Evolutionary conservation across 1,140 invertebrate genomes (phyloP).

Genomic region (Brachionus plicatilis): DNA sequence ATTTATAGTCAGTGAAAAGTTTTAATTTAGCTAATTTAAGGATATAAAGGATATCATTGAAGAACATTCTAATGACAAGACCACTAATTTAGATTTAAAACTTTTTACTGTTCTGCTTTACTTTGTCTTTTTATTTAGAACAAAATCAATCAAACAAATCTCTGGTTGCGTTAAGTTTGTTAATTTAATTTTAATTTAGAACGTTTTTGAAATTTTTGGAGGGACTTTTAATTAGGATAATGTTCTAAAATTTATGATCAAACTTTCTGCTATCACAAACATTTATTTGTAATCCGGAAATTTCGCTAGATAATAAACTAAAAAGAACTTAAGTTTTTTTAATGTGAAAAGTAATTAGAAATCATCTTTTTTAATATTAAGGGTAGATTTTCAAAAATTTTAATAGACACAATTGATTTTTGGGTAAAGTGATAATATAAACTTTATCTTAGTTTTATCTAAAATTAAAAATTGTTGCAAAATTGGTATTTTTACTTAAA

Average conservation of each 20-base stretch:
- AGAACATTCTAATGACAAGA: not conserved
- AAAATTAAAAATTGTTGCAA: too few relatives aligned
- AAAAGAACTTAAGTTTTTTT: not conserved
- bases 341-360: too few relatives aligned
- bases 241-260: not conserved
- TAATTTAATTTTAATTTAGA: conserved; percentile 19
- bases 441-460: too few relatives aligned
- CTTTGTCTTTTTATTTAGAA: conserved; percentile 4
- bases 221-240: not conserved
- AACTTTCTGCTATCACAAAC: not conserved
- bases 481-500: too few relatives aligned
- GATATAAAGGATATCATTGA: not conserved
- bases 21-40: conserved; percentile 25
- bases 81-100: not conserved
- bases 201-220: not conserved
- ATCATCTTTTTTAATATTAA: too few relatives aligned
- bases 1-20: not conserved
- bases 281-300: not conserved
- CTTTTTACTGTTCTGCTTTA: conserved; percentile 20
- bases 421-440: too few relatives aligned
- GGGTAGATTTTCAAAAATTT: too few relatives aligned
- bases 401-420: too few relatives aligned
- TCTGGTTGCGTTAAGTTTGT: conserved; percentile 25
- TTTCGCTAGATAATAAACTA: not conserved
- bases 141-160: conserved; percentile 7